phyloP scores from a whole-genome alignment of 2,113 vertebrate genomes.

The Sitta europaea region DNA sequence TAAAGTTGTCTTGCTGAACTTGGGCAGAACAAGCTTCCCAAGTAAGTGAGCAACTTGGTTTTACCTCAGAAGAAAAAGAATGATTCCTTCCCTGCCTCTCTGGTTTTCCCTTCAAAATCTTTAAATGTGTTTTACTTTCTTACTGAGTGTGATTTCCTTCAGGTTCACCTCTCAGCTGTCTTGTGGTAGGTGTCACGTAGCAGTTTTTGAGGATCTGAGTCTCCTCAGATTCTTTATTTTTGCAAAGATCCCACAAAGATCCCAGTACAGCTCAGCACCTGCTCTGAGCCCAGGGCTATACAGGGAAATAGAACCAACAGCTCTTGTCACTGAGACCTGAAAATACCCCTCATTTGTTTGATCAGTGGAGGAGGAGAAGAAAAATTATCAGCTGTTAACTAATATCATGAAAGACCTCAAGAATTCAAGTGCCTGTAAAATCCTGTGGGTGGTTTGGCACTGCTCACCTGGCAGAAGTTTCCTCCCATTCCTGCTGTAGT shows the following conservation, averaged over 20 bases:
- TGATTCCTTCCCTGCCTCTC: not conserved
- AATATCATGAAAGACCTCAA: not conserved
- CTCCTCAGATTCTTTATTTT: not conserved
- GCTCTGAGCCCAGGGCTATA: accelerated
- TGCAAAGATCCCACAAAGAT: not conserved
- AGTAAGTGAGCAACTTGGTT: not conserved
- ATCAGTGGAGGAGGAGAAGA: not conserved
- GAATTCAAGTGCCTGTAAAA: not conserved
- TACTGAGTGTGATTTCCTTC: not conserved
- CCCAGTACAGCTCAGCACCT: not conserved
- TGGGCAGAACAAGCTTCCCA: not conserved
- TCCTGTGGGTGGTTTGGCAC: not conserved
- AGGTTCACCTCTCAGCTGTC: not conserved
- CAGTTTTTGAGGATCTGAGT: not conserved
- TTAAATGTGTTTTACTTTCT: not conserved
- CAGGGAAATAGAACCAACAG: not conserved
- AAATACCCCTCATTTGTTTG: not conserved
- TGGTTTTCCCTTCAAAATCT: not conserved
- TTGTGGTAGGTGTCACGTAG: not conserved
- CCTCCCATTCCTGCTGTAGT: not conserved
- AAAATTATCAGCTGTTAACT: not conserved
- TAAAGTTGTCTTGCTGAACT: not conserved
- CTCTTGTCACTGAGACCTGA: not conserved
- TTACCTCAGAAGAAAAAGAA: not conserved
- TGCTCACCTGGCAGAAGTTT: not conserved